Conservation (phyloP, 2,113 vertebrate species). For the Oryzias curvinotus region DNA sequence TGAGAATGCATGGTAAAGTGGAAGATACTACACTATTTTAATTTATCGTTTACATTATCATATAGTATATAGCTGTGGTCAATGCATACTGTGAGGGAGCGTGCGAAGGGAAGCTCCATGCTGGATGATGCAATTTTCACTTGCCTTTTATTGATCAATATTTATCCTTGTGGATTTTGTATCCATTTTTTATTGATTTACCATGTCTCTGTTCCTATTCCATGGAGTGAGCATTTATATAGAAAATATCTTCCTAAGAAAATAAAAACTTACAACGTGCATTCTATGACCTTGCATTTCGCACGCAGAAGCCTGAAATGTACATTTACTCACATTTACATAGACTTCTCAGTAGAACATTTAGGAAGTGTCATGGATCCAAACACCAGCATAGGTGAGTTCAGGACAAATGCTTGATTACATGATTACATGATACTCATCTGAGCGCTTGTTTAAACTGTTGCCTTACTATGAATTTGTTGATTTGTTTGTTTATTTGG, state of each 20-base stretch:
- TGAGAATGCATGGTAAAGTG: slow-evolving; percentile 65
- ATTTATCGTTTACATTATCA: slow-evolving; percentile 49
- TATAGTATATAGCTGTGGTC: slow-evolving; percentile 32
- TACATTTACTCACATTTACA: too few relatives aligned
- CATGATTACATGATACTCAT: too few relatives aligned
- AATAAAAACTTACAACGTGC: too few relatives aligned
- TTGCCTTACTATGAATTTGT: too few relatives aligned
- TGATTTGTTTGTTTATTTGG: too few relatives aligned
- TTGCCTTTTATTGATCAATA: slow-evolving; percentile 50
- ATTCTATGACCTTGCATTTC: too few relatives aligned
- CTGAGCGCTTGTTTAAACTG: too few relatives aligned
- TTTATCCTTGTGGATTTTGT: slow-evolving; percentile 35
- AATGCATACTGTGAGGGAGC: slow-evolving; percentile 15
- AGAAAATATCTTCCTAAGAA: not conserved
- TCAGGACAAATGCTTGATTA: too few relatives aligned
- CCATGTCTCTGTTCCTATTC: slow-evolving; percentile 6
- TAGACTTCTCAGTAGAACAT: too few relatives aligned
- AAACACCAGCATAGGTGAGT: too few relatives aligned
- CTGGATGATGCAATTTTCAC: slow-evolving; percentile 29
- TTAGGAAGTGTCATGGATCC: too few relatives aligned
- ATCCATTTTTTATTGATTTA: slow-evolving; percentile 21
- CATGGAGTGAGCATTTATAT: not conserved
- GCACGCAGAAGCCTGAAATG: too few relatives aligned
- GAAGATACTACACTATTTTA: slow-evolving; percentile 27
- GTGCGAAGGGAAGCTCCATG: slow-evolving; percentile 12